These are phyloP conservation scores for Okamejei kenojei DNA, from an alignment of 2,797 vertebrate species.

Conservation along the genomic window DNA sequence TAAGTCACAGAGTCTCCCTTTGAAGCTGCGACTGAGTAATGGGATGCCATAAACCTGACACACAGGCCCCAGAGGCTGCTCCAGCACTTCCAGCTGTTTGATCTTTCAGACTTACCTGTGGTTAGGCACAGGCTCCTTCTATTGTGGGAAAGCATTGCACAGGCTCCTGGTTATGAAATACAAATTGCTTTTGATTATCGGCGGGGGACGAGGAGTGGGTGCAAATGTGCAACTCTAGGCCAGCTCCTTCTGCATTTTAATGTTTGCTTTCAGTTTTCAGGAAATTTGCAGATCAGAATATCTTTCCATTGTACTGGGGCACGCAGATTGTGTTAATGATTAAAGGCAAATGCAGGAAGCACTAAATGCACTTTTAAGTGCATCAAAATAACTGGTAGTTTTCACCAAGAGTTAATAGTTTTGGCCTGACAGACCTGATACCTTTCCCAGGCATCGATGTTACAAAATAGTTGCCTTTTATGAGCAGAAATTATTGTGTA, in stretches of 20 bases:
- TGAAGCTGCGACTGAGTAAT: conserved; percentile 25
- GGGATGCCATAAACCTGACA: conserved; percentile 30
- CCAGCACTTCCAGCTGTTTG: conserved; percentile 22
- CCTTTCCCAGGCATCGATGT: not conserved
- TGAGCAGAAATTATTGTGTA: not conserved
- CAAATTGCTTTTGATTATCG: conserved; percentile 24
- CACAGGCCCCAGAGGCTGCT: not conserved
- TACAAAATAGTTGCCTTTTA: not conserved
- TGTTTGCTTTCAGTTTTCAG: not conserved
- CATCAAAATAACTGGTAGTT: not conserved
- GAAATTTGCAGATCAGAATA: not conserved
- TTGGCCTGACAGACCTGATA: not conserved
- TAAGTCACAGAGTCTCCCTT: not conserved
- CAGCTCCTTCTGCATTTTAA: not conserved
- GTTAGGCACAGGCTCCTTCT: not conserved
- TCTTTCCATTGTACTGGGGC: not conserved
- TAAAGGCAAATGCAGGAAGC: not conserved
- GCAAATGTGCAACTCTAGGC: not conserved
- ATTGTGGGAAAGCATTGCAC: not conserved
- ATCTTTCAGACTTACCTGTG: conserved; percentile 35
- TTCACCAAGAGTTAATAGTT: not conserved
- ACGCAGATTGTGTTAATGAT: not conserved
- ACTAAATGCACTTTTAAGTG: not conserved
- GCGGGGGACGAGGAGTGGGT: not conserved
- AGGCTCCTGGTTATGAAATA: conserved; percentile 24